These are phyloP conservation scores for Drosophila borealis DNA, from an alignment of 2,888 invertebrate species.

Conservation along the genomic window DNA sequence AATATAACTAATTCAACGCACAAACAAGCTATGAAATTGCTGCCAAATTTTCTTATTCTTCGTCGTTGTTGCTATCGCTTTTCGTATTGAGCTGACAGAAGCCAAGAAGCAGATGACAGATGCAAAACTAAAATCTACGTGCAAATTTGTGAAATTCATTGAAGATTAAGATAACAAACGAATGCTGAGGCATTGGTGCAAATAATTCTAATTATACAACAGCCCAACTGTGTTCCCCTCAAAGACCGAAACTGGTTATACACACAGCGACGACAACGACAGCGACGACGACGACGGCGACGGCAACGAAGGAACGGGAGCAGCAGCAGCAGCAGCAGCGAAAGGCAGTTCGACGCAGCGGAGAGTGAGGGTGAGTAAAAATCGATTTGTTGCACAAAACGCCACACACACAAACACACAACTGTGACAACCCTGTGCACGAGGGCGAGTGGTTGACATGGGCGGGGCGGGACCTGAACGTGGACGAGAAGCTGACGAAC, in stretches of 20 bases:
- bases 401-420: slow-evolving; percentile 41
- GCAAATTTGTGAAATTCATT: slow-evolving; percentile 58
- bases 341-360: slow-evolving; percentile 67
- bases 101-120: slow-evolving; percentile 57
- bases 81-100: slow-evolving; percentile 54
- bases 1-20: slow-evolving; percentile 38
- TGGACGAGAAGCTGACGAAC: slow-evolving; percentile 39
- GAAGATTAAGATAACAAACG: slow-evolving; percentile 53
- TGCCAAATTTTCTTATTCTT: slow-evolving; percentile 38
- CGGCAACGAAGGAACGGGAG: slow-evolving; percentile 52
- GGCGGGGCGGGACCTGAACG: slow-evolving; percentile 32
- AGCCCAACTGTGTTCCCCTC: slow-evolving; percentile 58
- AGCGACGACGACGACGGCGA: slow-evolving; percentile 42
- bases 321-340: slow-evolving; percentile 62
- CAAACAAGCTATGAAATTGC: slow-evolving; percentile 43
- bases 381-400: slow-evolving; percentile 81
- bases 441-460: slow-evolving; percentile 52
- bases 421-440: slow-evolving; percentile 59
- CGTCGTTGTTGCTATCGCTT: slow-evolving; percentile 61
- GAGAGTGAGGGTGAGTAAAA: slow-evolving; percentile 76
- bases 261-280: slow-evolving; percentile 62
- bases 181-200: slow-evolving; percentile 45
- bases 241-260: slow-evolving; percentile 77
- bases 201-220: slow-evolving; percentile 74
- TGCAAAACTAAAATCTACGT: slow-evolving; percentile 60